These are phyloP conservation scores for Oncopeltus fasciatus DNA, from an alignment of 1,140 invertebrate genomes.

Conservation along the genomic window DNA sequence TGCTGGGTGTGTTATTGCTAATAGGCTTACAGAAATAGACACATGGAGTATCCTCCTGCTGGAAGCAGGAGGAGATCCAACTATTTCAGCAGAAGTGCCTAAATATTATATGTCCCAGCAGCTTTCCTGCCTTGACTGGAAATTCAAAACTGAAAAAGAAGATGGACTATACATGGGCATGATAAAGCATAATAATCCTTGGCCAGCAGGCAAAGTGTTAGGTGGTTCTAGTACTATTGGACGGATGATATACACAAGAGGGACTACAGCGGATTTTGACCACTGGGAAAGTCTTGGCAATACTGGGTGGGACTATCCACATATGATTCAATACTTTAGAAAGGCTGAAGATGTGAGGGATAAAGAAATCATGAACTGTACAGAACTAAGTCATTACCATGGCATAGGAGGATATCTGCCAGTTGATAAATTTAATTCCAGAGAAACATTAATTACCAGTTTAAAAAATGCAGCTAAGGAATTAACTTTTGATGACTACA, in stretches of 20 bases:
- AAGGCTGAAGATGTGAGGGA: constrained; percentile 35
- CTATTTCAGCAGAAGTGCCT: constrained; percentile 40
- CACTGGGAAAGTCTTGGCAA: constrained; percentile 48
- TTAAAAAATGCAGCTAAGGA: constrained; percentile 40
- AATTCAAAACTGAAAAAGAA: constrained; percentile 52
- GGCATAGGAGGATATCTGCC: constrained; percentile 39
- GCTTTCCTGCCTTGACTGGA: constrained; percentile 57
- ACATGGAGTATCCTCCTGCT: constrained; percentile 48
- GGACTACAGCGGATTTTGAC: constrained; percentile 47
- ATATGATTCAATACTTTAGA: constrained; percentile 42
- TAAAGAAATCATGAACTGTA: constrained; percentile 15
- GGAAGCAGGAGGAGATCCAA: constrained; percentile 50
- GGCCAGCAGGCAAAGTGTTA: constrained; percentile 27
- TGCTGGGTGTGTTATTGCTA: constrained; percentile 63
- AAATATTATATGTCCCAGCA: constrained; percentile 44
- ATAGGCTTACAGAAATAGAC: constrained; percentile 42
- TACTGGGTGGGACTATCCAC: constrained; percentile 44
- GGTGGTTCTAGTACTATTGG: constrained; percentile 48
- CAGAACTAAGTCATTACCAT: constrained; percentile 32
- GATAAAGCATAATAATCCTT: constrained; percentile 25
- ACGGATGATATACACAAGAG: constrained; percentile 50
- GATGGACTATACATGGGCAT: constrained; percentile 28
- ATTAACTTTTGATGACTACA: constrained; percentile 34
- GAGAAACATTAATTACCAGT: constrained; percentile 22
- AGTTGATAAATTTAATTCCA: constrained; percentile 36